These are phyloP conservation scores for Hyalella azteca DNA, from an alignment of 2,888 invertebrate species.

Conservation along the genomic window DNA sequence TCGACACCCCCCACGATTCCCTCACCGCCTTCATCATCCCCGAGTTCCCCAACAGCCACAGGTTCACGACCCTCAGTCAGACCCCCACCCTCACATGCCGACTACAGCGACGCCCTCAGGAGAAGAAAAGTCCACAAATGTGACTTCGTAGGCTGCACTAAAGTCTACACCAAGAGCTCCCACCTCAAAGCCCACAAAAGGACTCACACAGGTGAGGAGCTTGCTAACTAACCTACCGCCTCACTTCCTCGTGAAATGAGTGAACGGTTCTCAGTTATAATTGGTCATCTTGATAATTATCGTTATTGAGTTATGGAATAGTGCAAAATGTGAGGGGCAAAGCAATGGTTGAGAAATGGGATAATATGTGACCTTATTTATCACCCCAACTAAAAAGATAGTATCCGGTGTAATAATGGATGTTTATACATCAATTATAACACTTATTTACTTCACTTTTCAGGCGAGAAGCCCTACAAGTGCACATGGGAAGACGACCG, in stretches of 20 bases:
- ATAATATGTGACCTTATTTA: too few species aligned
- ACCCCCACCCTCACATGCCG: slow-evolving; percentile 23
- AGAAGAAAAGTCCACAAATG: slow-evolving; percentile 80
- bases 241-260: too few species aligned
- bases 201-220: slow-evolving; percentile 85
- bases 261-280: too few species aligned
- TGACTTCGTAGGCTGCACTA: slow-evolving; percentile 87
- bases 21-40: slow-evolving; percentile 2
- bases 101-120: slow-evolving; percentile 36
- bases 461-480: slow-evolving; percentile 92
- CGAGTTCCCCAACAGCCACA: not conserved
- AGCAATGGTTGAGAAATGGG: too few species aligned
- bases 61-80: slow-evolving; percentile 29
- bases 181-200: slow-evolving; percentile 90
- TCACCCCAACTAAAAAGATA: too few species aligned
- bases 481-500: slow-evolving; percentile 94
- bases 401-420: too few species aligned
- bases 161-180: slow-evolving; percentile 91
- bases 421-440: not conserved
- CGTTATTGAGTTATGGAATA: too few species aligned
- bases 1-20: slow-evolving; percentile 8
- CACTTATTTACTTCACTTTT: slow-evolving; percentile 16
- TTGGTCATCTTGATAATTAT: too few species aligned
- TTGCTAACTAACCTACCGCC: too few species aligned
- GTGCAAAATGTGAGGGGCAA: too few species aligned